Conservation (phyloP, 92 coral and sea anemone species). For the Epizoanthus illoricatus region DNA sequence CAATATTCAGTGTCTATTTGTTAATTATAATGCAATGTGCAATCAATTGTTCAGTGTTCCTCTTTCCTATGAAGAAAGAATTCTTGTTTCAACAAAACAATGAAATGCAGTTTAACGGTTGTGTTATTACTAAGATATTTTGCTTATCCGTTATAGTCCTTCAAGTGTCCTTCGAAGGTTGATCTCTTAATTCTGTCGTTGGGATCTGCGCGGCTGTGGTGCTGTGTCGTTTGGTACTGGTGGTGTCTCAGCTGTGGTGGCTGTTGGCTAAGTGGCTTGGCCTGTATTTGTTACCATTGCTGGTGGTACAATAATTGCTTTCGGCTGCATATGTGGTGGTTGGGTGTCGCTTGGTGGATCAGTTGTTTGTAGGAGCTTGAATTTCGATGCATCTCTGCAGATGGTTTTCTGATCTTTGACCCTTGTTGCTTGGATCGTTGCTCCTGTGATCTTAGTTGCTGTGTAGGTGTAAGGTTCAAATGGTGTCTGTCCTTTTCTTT, state of each 20-base stretch:
- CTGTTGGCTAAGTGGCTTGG: background rate
- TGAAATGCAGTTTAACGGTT: no score
- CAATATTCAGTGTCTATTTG: no score
- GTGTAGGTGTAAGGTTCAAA: conserved; percentile 49
- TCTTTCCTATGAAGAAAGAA: no score
- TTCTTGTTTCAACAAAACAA: no score
- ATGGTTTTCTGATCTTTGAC: conserved; percentile 45
- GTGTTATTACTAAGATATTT: no score
- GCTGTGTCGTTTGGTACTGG: conserved; percentile 26
- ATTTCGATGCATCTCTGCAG: conserved; percentile 66
- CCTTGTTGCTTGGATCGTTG: conserved; percentile 38
- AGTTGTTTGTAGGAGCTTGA: conserved; percentile 42
- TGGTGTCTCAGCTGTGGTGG: conserved; percentile 34
- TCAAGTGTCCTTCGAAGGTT: background rate
- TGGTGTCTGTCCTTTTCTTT: conserved; percentile 58
- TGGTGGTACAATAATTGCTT: background rate
- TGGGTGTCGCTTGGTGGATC: conserved; percentile 29
- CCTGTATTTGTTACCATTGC: conserved; percentile 16
- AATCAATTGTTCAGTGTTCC: no score
- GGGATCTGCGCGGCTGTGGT: conserved; percentile 49
- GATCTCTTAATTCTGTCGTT: conserved; percentile 23
- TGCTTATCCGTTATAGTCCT: no score
- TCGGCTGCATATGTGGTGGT: conserved; percentile 15
- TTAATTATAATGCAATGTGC: no score
- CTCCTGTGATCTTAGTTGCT: conserved; percentile 29